phyloP scores from a whole-genome alignment of 2,888 invertebrate genomes.

The Dryobota labecula region DNA sequence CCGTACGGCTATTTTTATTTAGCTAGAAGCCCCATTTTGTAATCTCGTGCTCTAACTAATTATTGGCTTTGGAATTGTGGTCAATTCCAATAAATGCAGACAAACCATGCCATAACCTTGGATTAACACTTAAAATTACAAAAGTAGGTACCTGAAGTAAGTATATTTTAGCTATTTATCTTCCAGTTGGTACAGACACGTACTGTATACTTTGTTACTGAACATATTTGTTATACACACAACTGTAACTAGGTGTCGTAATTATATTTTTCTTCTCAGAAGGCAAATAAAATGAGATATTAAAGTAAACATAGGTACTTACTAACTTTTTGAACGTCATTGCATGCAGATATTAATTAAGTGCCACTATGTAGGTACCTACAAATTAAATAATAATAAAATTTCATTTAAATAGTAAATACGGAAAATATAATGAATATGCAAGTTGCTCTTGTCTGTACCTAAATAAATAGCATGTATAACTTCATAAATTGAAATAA shows the following conservation, averaged over 20 bases:
- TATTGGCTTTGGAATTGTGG: no score
- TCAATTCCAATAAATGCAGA: neutral
- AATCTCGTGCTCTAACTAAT: neutral
- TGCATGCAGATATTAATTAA: slow-evolving; percentile 10
- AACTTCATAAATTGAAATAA: no score
- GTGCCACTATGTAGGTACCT: neutral
- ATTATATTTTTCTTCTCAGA: neutral
- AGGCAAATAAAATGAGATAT: neutral
- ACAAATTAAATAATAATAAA: neutral
- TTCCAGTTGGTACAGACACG: neutral
- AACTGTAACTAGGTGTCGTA: neutral
- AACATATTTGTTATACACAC: slow-evolving; percentile 11
- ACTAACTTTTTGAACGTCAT: neutral
- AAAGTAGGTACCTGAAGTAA: neutral
- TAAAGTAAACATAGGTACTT: neutral
- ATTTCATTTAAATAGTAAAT: neutral
- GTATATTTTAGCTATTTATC: neutral
- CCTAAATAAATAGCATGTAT: neutral
- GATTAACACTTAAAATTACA: neutral
- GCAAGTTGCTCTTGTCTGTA: neutral
- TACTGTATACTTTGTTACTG: neutral
- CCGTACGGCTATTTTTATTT: neutral
- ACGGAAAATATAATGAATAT: neutral
- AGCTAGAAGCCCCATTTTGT: neutral
- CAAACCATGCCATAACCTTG: neutral